A percentile compares a stretch with the other conserved stretches of the same genome.
Evolutionary conservation across 2,113 vertebrate species (phyloP).

Genomic region (Acinonyx jubatus): DNA sequence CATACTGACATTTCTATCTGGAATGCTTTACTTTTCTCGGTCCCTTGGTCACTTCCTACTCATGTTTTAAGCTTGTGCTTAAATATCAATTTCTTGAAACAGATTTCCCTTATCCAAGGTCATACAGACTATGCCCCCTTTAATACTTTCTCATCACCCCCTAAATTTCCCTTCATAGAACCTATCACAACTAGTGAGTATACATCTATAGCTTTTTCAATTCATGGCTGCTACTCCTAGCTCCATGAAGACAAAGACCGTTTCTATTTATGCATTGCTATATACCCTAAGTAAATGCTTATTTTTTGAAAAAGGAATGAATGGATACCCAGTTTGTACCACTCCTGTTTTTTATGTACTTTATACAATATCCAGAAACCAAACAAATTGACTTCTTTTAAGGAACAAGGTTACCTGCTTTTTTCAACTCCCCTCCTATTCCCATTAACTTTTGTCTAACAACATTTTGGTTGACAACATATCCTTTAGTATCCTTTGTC

Average conservation of each 20-base stretch:
- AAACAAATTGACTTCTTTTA: neutral
- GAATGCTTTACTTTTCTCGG: neutral
- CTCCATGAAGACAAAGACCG: neutral
- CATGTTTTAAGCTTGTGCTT: neutral
- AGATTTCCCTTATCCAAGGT: constrained; percentile 20
- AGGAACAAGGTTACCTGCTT: neutral
- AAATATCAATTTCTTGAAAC: neutral
- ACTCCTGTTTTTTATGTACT: neutral
- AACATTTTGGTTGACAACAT: neutral
- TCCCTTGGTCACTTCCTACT: neutral
- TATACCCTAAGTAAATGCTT: neutral
- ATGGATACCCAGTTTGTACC: neutral
- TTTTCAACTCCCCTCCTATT: neutral
- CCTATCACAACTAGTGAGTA: neutral
- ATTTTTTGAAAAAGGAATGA: neutral
- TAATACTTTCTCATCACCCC: neutral
- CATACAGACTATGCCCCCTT: neutral
- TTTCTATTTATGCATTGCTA: neutral
- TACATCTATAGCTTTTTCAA: neutral
- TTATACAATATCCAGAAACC: neutral
- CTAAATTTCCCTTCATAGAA: neutral
- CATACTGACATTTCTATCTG: neutral
- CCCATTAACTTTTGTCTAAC: neutral
- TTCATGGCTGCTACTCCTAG: neutral
- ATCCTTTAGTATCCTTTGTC: neutral